Percentiles rank a stretch among this genome's conserved stretches.
Evolutionary conservation across 2,888 invertebrate species (phyloP).

Genomic region (Agonopterix subpropinquella): DNA sequence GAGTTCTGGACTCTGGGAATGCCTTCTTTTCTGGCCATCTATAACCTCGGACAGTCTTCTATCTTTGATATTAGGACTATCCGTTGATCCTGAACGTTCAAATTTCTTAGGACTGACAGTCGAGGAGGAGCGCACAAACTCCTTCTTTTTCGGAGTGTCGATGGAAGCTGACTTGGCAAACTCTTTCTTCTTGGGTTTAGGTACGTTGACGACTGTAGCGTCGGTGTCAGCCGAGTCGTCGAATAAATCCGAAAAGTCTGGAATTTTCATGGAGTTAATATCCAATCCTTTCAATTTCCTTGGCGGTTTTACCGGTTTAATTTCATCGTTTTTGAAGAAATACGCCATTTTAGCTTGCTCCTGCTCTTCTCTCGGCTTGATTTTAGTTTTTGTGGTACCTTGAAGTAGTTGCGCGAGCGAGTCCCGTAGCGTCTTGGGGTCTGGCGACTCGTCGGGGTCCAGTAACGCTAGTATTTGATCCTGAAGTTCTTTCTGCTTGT

Average conservation of each 20-base stretch:
- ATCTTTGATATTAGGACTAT: slow-evolving; percentile 20
- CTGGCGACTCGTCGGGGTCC: slow-evolving; percentile 53
- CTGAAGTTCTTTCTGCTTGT: slow-evolving; percentile 51
- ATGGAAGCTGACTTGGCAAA: slow-evolving; percentile 9
- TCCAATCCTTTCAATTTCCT: slow-evolving; percentile 55
- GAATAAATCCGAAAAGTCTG: slow-evolving; percentile 36
- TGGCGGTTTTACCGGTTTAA: slow-evolving; percentile 32
- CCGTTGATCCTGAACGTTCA: slow-evolving; percentile 15
- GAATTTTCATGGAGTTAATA: slow-evolving; percentile 28
- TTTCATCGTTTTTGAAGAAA: slow-evolving; percentile 31
- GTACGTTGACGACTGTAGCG: slow-evolving; percentile 32
- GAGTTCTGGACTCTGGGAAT: slow-evolving; percentile 41
- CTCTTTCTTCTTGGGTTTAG: slow-evolving; percentile 14
- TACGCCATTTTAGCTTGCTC: slow-evolving; percentile 27
- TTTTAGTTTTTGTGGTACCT: slow-evolving; percentile 35
- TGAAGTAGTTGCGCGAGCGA: slow-evolving; percentile 48
- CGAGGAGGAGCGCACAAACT: slow-evolving; percentile 17
- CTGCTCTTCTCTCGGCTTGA: slow-evolving; percentile 21
- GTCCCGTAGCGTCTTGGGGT: slow-evolving; percentile 39
- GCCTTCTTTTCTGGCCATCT: slow-evolving; percentile 25
- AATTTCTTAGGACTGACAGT: slow-evolving; percentile 11
- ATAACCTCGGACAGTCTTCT: slow-evolving; percentile 38
- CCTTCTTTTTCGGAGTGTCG: slow-evolving; percentile 19
- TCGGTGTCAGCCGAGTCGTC: slow-evolving; percentile 52
- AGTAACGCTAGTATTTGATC: slow-evolving; percentile 55